Evolutionary conservation across 2,113 vertebrate genomes (phyloP).

Genomic region (Sinocyclocheilus rhinocerous): DNA sequence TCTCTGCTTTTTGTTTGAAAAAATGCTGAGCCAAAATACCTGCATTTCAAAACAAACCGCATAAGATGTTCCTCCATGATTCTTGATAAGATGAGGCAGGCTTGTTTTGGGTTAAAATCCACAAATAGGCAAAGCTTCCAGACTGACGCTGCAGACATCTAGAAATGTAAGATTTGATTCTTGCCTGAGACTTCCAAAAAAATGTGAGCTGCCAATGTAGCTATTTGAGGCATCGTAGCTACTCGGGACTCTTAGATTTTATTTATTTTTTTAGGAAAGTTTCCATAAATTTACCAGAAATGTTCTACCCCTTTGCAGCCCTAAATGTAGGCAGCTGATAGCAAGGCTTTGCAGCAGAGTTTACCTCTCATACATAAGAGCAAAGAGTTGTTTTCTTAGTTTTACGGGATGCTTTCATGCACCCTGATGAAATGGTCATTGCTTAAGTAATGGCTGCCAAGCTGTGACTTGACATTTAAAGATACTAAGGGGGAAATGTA

Average conservation of each 20-base stretch:
- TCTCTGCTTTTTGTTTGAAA: background rate
- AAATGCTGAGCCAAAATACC: conserved; percentile 1
- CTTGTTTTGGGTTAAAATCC: background rate
- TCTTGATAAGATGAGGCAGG: background rate
- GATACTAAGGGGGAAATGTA: background rate
- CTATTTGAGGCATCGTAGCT: background rate
- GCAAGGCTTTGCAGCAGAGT: background rate
- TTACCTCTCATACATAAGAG: background rate
- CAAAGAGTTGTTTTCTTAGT: background rate
- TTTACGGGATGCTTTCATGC: background rate
- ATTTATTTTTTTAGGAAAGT: background rate
- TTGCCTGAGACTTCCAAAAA: background rate
- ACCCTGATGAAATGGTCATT: background rate
- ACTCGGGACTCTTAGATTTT: background rate
- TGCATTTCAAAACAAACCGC: background rate
- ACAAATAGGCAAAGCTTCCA: background rate
- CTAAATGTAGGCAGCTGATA: background rate
- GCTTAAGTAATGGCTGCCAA: background rate
- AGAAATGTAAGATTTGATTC: background rate
- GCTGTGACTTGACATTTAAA: background rate
- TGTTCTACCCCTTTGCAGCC: background rate
- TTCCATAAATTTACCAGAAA: background rate
- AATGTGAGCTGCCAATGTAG: background rate
- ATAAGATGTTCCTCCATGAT: background rate
- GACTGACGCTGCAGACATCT: background rate